These are phyloP conservation scores for Phylloscopus trochilus DNA, from an alignment of 2,113 vertebrate genomes.

Conservation along the genomic window DNA sequence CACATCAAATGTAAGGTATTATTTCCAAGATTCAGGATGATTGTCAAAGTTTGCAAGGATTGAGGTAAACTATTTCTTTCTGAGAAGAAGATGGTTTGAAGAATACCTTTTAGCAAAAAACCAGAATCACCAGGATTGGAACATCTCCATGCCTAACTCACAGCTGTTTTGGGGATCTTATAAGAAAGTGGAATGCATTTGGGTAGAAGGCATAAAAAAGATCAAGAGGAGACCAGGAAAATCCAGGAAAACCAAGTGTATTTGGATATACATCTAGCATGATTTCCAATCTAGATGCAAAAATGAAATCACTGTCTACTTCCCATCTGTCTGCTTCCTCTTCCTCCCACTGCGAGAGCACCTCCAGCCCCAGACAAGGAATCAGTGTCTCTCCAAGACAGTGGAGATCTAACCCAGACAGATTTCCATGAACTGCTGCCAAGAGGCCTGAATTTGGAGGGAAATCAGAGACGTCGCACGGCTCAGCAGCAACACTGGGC, in stretches of 20 bases:
- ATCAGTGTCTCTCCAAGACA: neutral
- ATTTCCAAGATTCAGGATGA: neutral
- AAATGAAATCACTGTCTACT: neutral
- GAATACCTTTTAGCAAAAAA: neutral
- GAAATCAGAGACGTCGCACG: neutral
- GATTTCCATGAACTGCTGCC: neutral
- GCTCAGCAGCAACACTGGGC: neutral
- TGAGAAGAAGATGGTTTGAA: neutral
- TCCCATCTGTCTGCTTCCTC: neutral
- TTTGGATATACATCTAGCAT: neutral
- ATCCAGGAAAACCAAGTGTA: accelerated
- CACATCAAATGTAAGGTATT: neutral
- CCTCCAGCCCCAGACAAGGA: neutral
- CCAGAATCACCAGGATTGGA: neutral
- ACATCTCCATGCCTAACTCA: neutral
- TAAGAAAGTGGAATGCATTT: neutral
- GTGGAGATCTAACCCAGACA: neutral
- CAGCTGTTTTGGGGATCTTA: neutral
- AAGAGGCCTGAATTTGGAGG: neutral
- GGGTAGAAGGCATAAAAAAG: neutral
- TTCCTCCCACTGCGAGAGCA: accelerated
- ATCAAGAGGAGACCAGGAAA: neutral
- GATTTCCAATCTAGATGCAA: neutral
- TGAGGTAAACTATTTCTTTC: neutral
- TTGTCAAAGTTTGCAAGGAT: neutral